Base-by-base conservation (phyloP, 2,113 vertebrate genomes). In the Psettodes erumei region DNA sequence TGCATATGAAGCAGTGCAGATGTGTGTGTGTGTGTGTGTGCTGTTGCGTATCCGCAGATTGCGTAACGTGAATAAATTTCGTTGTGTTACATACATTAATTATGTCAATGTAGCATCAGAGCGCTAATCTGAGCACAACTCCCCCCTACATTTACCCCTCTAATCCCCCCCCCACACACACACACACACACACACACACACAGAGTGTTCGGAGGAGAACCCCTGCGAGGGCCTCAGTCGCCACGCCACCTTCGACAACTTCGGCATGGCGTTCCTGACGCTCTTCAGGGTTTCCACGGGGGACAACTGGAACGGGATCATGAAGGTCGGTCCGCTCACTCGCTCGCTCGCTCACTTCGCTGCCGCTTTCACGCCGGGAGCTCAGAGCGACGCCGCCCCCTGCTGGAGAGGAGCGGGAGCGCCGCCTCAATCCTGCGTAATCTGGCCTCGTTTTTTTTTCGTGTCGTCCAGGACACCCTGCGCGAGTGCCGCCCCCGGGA, bases 231-330 rank as follows among this genome's bases (percentile, higher is more conserved):
- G 98, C 45, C 94, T 99, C 63, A 99, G 98, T 86, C 91, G 98
- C 42, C 97, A 99, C 0, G 98, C 98, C 12, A 99, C 97, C 56
- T 99, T 99, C 85, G 95, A 96, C 92, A 99, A 99, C 94, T 98
- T 99, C 0, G 98, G 98, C 76, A 99, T 99, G 97, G 98, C 98
- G 54, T 99, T 99, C 79, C 96, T 99, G 83, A 99, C 98, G 0
- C 95, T 99, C 85, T 99, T 99, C 94, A 93, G 97, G 4, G 96
- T 99, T 75, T 99, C 98, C 8, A 99, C 98, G 0, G 98, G 98
- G 3, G 98, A 99, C 94, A 99, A 99, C 94, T 99, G 98, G 98
- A 99, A 99, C 0, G 98, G 98, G 18, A 99, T 99, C 91, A 99
- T 99, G 98, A 99, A 99, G 97, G 98, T 98, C 77, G 33, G 74